phyloP scores from a whole-genome alignment of 1,140 invertebrate genomes.

The Pseudomyrmex sp. region DNA sequence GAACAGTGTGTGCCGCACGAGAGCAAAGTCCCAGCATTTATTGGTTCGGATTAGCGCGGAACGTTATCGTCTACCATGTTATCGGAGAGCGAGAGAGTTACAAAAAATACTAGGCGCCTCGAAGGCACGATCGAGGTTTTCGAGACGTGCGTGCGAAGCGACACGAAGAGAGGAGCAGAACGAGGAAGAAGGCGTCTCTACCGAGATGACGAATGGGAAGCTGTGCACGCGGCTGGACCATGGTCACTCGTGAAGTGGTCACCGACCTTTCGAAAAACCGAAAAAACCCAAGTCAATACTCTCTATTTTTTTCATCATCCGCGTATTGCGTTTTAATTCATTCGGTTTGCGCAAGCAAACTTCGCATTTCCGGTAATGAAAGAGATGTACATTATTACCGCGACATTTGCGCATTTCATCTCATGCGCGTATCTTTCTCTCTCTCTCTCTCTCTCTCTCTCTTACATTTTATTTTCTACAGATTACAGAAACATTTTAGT shows the following conservation, averaged over 20 bases:
- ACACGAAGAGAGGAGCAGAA: neutral
- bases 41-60: conserved; percentile 66
- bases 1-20: conserved; percentile 65
- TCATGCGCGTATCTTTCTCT: too few relatives aligned
- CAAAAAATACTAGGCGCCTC: conserved; percentile 71
- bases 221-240: conserved; percentile 16
- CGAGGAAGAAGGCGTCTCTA: conserved; percentile 9
- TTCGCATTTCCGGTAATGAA: too few relatives aligned
- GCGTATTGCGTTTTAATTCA: too few relatives aligned
- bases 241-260: neutral
- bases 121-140: conserved; percentile 44
- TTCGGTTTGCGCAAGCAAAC: too few relatives aligned
- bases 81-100: conserved; percentile 59
- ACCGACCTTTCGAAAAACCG: neutral
- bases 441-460: too few relatives aligned
- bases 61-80: conserved; percentile 70
- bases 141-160: conserved; percentile 45
- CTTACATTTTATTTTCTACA: too few relatives aligned
- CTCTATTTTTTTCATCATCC: neutral
- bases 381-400: too few relatives aligned
- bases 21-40: conserved; percentile 77
- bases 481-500: too few relatives aligned
- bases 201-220: neutral
- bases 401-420: too few relatives aligned
- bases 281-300: neutral